Base-by-base conservation (phyloP, 2,113 vertebrate genomes). In the Naja naja region DNA sequence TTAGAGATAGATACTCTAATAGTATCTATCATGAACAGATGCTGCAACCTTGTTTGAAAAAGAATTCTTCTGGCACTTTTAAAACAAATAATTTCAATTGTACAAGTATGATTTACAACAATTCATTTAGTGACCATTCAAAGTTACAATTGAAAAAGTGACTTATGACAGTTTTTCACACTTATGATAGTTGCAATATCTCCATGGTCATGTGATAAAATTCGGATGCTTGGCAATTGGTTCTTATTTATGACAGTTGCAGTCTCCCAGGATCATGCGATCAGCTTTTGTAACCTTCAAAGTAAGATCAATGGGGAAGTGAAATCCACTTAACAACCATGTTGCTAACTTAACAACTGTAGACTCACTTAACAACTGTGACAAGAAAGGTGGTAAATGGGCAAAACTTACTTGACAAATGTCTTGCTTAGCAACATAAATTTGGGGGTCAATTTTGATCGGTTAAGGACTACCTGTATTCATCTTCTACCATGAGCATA, bases 61-160 rank as follows among this genome's bases (percentile, higher is more conserved):
- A 55, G 25, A 25, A 55, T 53, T 53, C 97, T 97, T 97, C 96
- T 95, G 95, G 85, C 94, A 89, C n/a, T 89, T 34, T 23, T 90
- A 55, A 89, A 94, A 96, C 91, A 92, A 87, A 23, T 89, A 92
- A 27, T 94, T 92, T 91, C 92, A 30, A 56, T 88, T 94, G 90
- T 69, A 69, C 14, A 34, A 14, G 5, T 69, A 16, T 14, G 5
- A 34, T 2, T 69, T 69, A 69, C n/a, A 69, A 18, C 64, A 69
- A 34, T 69, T 69, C 64, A 34, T 34, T 69, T 69, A 69, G 64
- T 69, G 64, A 69, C 30, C 64, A 60, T 60, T 60, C 25, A 34
- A 34, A 69, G 64, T 69, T n/a, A 69, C 64, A 69, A 34, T 34
- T 69, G 64, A 69, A 69, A 69, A 69, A 69, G 30, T 69, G 64